Conservation (phyloP, 2,888 invertebrate species). For the Nephrotoma flavescens region DNA sequence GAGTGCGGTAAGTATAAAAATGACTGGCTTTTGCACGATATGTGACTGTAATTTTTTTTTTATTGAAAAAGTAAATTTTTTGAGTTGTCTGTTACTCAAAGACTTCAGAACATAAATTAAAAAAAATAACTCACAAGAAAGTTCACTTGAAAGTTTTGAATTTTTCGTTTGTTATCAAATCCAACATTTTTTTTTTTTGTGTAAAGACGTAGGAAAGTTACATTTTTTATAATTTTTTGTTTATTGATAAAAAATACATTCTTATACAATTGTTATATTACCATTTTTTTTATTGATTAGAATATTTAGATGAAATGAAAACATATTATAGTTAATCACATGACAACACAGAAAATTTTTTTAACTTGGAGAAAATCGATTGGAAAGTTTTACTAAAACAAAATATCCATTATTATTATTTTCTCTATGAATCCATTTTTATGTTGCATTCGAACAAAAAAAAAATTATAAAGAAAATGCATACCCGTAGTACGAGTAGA, state of each 20-base stretch:
- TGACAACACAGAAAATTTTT: not conserved
- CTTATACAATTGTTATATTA: not conserved
- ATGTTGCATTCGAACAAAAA: not conserved
- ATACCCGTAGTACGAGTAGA: not conserved
- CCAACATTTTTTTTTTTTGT: not conserved
- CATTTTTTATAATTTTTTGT: not conserved
- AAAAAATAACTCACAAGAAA: not conserved
- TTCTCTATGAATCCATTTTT: not conserved
- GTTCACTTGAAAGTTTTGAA: not conserved
- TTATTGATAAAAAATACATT: not conserved
- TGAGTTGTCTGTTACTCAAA: not conserved
- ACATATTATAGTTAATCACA: not conserved
- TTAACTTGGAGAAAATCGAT: not conserved
- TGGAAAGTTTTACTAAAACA: not conserved
- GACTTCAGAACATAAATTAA: not conserved
- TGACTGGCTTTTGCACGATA: slow-evolving; percentile 18
- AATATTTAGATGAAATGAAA: not conserved
- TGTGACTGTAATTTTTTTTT: slow-evolving; percentile 11
- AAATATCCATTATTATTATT: not conserved
- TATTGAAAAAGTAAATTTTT: slow-evolving; percentile 4
- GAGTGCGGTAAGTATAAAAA: slow-evolving; percentile 67
- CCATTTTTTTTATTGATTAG: not conserved
- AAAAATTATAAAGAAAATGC: not conserved
- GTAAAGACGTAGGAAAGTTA: not conserved
- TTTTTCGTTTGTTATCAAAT: not conserved